phyloP scores from a whole-genome alignment of 1,140 invertebrate species.

The Bombus ignitus region DNA sequence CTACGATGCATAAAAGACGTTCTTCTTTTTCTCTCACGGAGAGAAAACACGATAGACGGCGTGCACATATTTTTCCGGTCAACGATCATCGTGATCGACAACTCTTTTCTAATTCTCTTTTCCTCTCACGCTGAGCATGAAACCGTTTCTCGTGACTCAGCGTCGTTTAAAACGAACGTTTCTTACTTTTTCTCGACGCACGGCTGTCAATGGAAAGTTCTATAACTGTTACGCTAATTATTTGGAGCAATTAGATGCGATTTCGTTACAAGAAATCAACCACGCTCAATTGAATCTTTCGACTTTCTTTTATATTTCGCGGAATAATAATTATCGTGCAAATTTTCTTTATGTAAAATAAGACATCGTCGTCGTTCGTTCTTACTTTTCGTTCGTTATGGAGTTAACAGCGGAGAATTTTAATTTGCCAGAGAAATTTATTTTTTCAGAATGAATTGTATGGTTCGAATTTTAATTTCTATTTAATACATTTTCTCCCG shows the following conservation, averaged over 20 bases:
- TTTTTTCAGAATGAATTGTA: too few relatives aligned
- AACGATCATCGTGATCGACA: constrained; percentile 23
- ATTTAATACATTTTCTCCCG: not conserved
- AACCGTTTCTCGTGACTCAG: constrained; percentile 23
- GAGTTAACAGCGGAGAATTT: not conserved
- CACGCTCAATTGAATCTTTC: not conserved
- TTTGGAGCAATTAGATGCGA: not conserved
- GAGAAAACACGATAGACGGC: not conserved
- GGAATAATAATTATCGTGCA: not conserved
- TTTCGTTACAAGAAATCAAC: not conserved
- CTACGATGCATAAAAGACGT: not conserved
- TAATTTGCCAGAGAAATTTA: not conserved
- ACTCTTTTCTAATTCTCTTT: constrained; percentile 21
- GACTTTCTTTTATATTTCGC: not conserved
- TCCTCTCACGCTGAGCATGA: not conserved
- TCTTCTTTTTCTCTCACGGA: not conserved
- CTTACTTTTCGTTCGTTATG: not conserved
- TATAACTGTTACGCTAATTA: not conserved
- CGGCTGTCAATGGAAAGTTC: constrained; percentile 9
- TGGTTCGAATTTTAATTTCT: not conserved
- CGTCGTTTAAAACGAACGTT: not conserved
- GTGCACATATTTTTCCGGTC: constrained; percentile 35
- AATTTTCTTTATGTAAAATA: not conserved
- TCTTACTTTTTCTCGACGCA: not conserved
- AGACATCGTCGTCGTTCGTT: not conserved